Evolutionary conservation across 2,797 vertebrate species (phyloP).

Genomic region (Siniperca scherzeri): DNA sequence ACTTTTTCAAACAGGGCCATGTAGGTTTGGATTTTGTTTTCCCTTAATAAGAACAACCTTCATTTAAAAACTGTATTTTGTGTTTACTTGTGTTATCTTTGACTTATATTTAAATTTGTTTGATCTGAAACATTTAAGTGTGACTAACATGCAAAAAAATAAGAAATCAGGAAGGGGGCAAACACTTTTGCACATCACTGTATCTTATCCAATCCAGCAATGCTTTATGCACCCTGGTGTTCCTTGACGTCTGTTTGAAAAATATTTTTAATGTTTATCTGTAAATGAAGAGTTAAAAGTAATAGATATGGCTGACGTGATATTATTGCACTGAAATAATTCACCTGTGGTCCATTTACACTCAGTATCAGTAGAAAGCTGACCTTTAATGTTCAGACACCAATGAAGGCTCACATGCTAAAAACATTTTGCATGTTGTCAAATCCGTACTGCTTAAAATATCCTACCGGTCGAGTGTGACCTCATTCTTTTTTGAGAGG

Average conservation of each 20-base stretch:
- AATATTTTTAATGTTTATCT: not conserved
- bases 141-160: no score
- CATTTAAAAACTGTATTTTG: no score
- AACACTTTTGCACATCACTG: no score
- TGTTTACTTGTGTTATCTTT: no score
- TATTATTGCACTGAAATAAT: not conserved
- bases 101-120: no score
- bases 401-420: conserved; percentile 13
- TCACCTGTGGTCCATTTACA: not conserved
- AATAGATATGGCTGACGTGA: not conserved
- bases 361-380: not conserved
- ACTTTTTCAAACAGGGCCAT: no score
- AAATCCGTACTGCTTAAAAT: conserved; percentile 49
- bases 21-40: no score
- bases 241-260: not conserved
- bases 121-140: no score
- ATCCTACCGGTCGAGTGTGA: conserved; percentile 32
- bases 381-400: conserved; percentile 6
- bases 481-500: conserved; percentile 37
- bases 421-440: conserved; percentile 27
- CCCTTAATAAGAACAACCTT: no score
- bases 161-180: no score
- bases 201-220: not conserved
- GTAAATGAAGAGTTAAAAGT: not conserved
- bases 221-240: not conserved